Base-by-base conservation (phyloP, 2,113 vertebrate species). In the Clarias macrocephalus region DNA sequence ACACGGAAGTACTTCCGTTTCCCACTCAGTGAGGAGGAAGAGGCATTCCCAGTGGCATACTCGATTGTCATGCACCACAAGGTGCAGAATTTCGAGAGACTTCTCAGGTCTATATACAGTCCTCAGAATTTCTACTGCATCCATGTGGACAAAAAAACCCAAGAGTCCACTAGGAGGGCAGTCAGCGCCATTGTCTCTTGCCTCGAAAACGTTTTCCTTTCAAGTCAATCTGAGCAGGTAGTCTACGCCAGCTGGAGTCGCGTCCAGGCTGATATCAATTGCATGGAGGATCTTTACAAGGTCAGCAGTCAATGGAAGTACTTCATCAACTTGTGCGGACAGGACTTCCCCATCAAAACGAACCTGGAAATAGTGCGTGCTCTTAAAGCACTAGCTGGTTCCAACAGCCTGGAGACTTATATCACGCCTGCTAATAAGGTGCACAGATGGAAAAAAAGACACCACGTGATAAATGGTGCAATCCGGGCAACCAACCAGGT, bases 281-380 rank as follows among this genome's bases (percentile, higher is more conserved):
- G 97, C 90, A 98, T 98, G 96, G 95, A 93, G 87, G 97, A 99
- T 84, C 96, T 99, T 9, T 93, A 96, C 63, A 87, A 89, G 87
- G 65, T 86, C 95, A 84, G 85, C 82, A 33, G 91, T 21, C 89
- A 81, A 60, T 99, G 97, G 98, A 97, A 96, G 83, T 99, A 99
- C 88, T 92, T 99, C 88, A 95, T 99, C 82, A 99, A 99, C 86
- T 95, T 98, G 0, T 99, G 98, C 86, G 97, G 97, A 1, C 95
- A 97, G 94, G 98, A 99, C 92, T 98, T 99, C 82, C 97, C 97
- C 21, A 94, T 98, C 85, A 98, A 99, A 95, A 99, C 97, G 83
- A 99, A 99, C 88, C 89, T 96, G 88, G 97, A 99, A 92, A 97
- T 98, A 10, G 94, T 98, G 84, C 92, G 93, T 85, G 94, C 91